A percentile compares a stretch with the other conserved stretches of the same genome.
Conservation (phyloP, 2,113 vertebrate genomes). For the Heteronetta atricapilla region DNA sequence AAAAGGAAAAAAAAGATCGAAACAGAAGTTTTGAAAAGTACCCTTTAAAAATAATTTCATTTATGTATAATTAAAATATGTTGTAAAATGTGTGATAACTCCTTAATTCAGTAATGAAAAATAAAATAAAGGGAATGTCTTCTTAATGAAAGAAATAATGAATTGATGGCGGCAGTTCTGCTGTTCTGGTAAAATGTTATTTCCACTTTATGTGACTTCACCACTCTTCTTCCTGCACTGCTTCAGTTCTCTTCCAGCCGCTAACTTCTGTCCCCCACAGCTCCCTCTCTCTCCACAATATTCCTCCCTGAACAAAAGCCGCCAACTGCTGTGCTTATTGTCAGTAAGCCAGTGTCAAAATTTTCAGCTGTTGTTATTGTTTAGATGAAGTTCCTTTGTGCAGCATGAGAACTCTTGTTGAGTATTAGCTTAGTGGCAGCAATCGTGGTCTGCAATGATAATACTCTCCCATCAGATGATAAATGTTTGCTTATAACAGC, state of each 20-base stretch:
- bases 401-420: neutral
- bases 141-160: neutral
- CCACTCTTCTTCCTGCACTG: neutral
- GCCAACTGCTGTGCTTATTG: neutral
- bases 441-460: neutral
- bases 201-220: neutral
- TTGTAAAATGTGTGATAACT: neutral
- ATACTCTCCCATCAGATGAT: neutral
- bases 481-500: neutral
- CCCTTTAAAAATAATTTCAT: neutral
- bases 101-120: neutral
- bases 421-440: neutral
- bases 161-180: neutral
- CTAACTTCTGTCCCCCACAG: rapidly evolving
- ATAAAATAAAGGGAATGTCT: neutral
- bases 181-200: neutral
- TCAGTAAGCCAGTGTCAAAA: neutral
- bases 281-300: rapidly evolving
- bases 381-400: neutral
- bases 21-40: neutral
- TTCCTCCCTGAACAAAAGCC: neutral
- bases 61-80: neutral
- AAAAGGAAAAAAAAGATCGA: neutral
- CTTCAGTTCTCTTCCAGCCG: neutral
- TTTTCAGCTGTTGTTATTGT: neutral